Percentiles rank a stretch among this genome's conserved stretches.
Conservation (phyloP, 1,140 invertebrate species). For the Calephelis nemesis region DNA sequence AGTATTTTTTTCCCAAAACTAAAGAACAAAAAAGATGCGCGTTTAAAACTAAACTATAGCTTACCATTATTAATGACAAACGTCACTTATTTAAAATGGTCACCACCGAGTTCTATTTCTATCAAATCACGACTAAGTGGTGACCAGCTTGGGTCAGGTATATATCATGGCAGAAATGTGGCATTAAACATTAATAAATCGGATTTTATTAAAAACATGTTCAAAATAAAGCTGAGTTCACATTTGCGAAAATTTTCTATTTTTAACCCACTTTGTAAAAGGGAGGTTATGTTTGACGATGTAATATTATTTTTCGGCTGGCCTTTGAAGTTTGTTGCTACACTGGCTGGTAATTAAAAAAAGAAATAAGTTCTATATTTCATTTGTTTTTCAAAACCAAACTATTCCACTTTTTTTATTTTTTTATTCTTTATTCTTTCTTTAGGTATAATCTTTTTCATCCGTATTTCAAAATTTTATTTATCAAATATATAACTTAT, state of each 20-base stretch:
- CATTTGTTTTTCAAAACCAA: too few relatives aligned
- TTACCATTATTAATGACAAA: conserved; percentile 15
- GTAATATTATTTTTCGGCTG: too few relatives aligned
- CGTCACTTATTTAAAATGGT: neutral
- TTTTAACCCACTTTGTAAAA: neutral
- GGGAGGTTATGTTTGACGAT: too few relatives aligned
- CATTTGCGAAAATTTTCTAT: neutral
- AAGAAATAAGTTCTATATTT: too few relatives aligned
- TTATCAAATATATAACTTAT: too few relatives aligned
- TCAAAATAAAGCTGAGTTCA: conserved; percentile 40
- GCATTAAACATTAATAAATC: conserved; percentile 37
- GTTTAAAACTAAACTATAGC: neutral
- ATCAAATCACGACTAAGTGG: neutral
- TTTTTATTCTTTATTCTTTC: too few relatives aligned
- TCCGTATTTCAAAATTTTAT: too few relatives aligned
- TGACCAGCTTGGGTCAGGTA: neutral
- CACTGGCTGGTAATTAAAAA: too few relatives aligned
- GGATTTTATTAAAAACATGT: conserved; percentile 50
- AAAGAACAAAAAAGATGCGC: neutral
- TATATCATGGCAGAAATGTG: conserved; percentile 46
- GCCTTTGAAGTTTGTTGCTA: too few relatives aligned
- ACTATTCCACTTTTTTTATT: too few relatives aligned
- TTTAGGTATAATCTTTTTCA: too few relatives aligned
- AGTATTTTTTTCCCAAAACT: neutral
- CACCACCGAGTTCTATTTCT: neutral